These are phyloP conservation scores for Epistrophe grossulariae DNA, from an alignment of 2,888 invertebrate genomes.

Conservation along the genomic window DNA sequence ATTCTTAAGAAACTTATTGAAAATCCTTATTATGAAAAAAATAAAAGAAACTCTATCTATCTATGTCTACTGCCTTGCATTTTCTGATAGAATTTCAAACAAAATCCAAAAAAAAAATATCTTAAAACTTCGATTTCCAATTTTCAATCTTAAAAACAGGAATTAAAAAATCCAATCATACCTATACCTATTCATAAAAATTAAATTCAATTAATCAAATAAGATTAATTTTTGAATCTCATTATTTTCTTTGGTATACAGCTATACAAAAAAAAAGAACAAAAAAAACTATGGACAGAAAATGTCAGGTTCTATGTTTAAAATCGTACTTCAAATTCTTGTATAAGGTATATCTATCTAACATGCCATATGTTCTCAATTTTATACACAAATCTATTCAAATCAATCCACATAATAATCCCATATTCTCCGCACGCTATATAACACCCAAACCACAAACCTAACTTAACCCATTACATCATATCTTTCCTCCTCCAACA, in stretches of 20 bases:
- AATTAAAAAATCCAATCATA: too few relatives aligned
- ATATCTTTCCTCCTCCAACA: slow-evolving; percentile 10
- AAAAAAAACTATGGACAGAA: neutral
- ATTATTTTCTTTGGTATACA: neutral
- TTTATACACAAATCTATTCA: neutral
- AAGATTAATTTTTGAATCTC: neutral
- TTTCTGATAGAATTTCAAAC: too few relatives aligned
- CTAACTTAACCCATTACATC: slow-evolving; percentile 32
- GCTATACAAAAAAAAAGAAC: neutral
- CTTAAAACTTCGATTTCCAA: too few relatives aligned
- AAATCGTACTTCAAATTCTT: neutral
- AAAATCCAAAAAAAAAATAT: too few relatives aligned
- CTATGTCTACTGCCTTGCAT: too few relatives aligned
- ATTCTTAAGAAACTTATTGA: too few relatives aligned
- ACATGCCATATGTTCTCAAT: neutral
- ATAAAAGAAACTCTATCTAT: too few relatives aligned
- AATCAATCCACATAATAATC: neutral
- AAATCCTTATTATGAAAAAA: too few relatives aligned
- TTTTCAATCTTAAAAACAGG: too few relatives aligned
- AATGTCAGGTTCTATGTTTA: neutral
- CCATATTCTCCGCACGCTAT: neutral
- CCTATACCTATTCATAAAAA: too few relatives aligned
- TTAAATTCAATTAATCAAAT: too few relatives aligned
- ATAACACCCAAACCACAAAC: neutral
- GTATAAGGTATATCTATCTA: neutral